These are phyloP conservation scores for Microplitis demolitor DNA, from an alignment of 1,140 invertebrate genomes.

Conservation along the genomic window DNA sequence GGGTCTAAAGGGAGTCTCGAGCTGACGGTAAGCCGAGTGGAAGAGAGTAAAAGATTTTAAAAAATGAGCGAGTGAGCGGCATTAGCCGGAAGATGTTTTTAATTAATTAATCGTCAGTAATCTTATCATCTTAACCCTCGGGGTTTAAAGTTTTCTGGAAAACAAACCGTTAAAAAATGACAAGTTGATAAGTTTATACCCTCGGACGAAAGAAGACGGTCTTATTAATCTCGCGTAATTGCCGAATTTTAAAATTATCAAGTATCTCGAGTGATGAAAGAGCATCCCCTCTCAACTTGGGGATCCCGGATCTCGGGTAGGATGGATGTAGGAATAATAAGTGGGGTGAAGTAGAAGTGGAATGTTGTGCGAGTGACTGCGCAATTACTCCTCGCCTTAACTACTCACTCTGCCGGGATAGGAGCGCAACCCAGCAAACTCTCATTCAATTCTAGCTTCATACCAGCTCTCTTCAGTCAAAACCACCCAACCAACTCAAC, in stretches of 20 bases:
- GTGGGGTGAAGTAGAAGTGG: neutral
- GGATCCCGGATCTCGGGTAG: neutral
- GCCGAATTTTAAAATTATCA: too few species aligned
- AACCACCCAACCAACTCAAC: neutral
- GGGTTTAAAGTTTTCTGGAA: neutral
- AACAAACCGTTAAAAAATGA: neutral
- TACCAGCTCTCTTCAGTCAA: too few species aligned
- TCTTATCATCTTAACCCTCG: conserved; percentile 10
- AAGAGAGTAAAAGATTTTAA: conserved; percentile 4
- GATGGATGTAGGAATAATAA: conserved; percentile 6
- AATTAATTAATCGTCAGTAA: conserved; percentile 45
- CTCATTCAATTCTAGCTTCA: too few species aligned
- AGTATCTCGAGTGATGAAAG: neutral
- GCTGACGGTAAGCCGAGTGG: conserved; percentile 25
- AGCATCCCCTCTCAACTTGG: neutral
- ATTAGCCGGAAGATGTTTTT: conserved; percentile 38
- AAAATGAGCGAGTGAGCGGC: conserved; percentile 3
- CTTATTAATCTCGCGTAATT: too few species aligned
- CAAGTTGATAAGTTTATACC: too few species aligned
- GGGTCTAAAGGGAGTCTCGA: neutral
- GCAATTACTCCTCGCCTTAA: neutral
- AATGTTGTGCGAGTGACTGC: conserved; percentile 28
- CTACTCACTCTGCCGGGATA: neutral
- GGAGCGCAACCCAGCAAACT: too few species aligned
- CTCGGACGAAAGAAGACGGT: too few species aligned